phyloP scores from a whole-genome alignment of 1,140 invertebrate genomes.

The Triops cancriformis region DNA sequence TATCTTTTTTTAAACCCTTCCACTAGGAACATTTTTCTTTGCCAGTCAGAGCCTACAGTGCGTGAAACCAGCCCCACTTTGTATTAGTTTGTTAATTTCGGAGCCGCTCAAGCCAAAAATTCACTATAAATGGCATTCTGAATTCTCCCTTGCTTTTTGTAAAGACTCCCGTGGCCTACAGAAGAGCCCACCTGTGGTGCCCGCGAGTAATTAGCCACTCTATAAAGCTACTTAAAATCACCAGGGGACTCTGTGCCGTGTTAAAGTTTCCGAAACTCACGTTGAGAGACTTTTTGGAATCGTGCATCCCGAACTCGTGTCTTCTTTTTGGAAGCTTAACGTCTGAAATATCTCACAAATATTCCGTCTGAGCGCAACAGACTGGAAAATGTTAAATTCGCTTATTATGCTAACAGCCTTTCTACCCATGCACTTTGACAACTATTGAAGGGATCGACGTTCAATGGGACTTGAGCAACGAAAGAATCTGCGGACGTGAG shows the following conservation, averaged over 20 bases:
- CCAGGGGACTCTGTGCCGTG: not conserved
- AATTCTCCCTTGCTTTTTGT: not conserved
- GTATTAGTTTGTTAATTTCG: not conserved
- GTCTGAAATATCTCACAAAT: not conserved
- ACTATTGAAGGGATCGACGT: not conserved
- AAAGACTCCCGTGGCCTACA: not conserved
- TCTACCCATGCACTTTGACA: not conserved
- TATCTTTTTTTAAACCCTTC: too few species aligned
- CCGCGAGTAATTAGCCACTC: conserved; percentile 1
- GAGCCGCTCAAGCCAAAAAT: too few species aligned
- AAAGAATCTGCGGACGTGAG: not conserved
- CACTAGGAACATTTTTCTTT: not conserved
- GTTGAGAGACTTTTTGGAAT: not conserved
- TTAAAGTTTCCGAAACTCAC: not conserved
- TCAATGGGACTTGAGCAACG: not conserved
- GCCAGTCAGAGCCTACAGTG: not conserved
- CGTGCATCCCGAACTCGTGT: not conserved
- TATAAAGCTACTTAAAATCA: conserved; percentile 14
- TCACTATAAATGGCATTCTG: not conserved
- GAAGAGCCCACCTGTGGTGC: not conserved
- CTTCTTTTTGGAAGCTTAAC: not conserved
- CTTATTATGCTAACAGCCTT: not conserved
- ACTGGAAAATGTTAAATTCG: not conserved
- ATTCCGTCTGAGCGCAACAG: not conserved
- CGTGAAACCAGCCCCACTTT: not conserved